Evolutionary conservation across 2,113 vertebrate genomes (phyloP), one percentile per base, ranked within the genome.

Genomic region (Sterna hirundo): DNA sequence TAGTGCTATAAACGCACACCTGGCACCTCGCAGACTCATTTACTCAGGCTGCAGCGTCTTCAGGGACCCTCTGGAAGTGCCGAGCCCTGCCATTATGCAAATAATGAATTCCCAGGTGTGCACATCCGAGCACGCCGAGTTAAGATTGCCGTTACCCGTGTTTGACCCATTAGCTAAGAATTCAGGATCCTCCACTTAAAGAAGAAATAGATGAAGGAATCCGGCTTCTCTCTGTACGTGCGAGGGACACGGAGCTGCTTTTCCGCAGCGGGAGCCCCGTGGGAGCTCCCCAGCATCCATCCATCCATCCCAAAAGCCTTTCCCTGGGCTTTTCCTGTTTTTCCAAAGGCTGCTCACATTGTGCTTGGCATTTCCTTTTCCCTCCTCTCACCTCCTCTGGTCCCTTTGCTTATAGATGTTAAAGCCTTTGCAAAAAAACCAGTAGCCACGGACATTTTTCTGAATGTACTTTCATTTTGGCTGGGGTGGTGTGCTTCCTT

Each of bases 21-120:
- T 92, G 94, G 93, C 75, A 94, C 94, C 95, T 91, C 26, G 7
- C 86, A 72, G 76, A 29, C 83, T 93, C 96, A 90, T 93, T 92
- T 88, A 26, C 88, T 83, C 46, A 7, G 91, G 86, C 79, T 78
- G 89, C 81, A 88, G 80, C 16, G 15, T 76, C 96, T 80, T 91
- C 57, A 78, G 90, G 86, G 92, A 95, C 90, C 85, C 86, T 84
- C 58, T 25, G 81, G 3, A 27, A 89, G 94, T 58, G 88, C 84
- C 15, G 47, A 90, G 78, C 82, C 72, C 75, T 34, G 78, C 80
- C 52, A 72, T 86, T 93, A 94, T 94, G 87, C 78, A 84, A 78
- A 94, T 77, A 46, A 30, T 7, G 5, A 54, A 87, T 68, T 76
- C 85, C 91, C 87, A 79, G 93, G 90, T 30, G 89, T 3, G 36